Evolutionary conservation across 2,888 invertebrate genomes (phyloP).

Genomic region (Sphaerophoria rueppellii): DNA sequence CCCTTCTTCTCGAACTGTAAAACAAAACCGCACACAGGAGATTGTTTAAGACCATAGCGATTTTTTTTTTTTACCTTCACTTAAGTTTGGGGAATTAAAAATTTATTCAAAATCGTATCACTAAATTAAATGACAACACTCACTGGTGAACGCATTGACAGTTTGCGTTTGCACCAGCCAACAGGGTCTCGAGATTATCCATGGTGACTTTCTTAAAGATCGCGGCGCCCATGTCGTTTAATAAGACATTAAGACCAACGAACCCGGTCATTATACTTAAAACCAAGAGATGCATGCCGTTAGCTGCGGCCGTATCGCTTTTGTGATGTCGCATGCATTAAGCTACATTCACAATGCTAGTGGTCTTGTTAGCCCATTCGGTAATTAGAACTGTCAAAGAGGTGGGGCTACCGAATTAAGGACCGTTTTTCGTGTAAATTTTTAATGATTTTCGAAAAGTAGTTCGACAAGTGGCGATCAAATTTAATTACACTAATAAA

Average conservation of each 20-base stretch:
- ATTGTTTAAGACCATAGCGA: slow-evolving; percentile 13
- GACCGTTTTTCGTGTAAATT: slow-evolving; percentile 42
- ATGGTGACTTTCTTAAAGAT: slow-evolving; percentile 41
- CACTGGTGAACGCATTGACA: slow-evolving; percentile 64
- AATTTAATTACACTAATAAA: slow-evolving; percentile 69
- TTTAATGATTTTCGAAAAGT: slow-evolving; percentile 70
- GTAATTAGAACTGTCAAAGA: slow-evolving; percentile 63
- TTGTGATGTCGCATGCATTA: slow-evolving; percentile 26
- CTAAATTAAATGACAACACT: slow-evolving; percentile 61
- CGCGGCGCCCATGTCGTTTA: slow-evolving; percentile 62
- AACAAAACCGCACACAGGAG: slow-evolving; percentile 18
- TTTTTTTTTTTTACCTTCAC: slow-evolving; percentile 14
- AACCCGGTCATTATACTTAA: slow-evolving; percentile 52
- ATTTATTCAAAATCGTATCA: slow-evolving; percentile 67
- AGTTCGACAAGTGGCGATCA: slow-evolving; percentile 68
- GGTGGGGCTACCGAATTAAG: slow-evolving; percentile 70
- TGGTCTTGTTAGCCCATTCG: slow-evolving; percentile 46
- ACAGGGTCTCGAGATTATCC: background rate
- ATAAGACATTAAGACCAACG: slow-evolving; percentile 68
- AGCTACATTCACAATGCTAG: slow-evolving; percentile 40
- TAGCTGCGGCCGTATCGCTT: no score
- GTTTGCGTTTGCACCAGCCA: slow-evolving; percentile 19
- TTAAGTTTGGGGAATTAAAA: slow-evolving; percentile 55
- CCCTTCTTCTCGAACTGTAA: slow-evolving; percentile 21
- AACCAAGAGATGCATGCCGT: slow-evolving; percentile 29